Conservation (phyloP, 1,140 invertebrate genomes). For the Lineus longissimus region DNA sequence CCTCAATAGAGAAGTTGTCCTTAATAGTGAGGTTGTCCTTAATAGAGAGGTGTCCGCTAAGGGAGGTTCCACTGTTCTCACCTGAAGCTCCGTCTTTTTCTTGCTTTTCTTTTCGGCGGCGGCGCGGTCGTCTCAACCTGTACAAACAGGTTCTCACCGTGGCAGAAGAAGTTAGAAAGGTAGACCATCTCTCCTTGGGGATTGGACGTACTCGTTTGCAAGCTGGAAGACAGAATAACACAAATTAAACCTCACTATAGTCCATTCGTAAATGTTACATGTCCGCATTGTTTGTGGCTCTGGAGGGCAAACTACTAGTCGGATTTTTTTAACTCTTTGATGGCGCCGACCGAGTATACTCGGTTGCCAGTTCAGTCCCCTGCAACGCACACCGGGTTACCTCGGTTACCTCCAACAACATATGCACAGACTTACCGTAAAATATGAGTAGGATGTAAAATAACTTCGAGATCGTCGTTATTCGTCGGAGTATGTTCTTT, state of each 20-base stretch:
- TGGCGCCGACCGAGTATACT: too few species aligned
- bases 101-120: conserved; percentile 43
- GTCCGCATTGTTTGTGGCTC: too few species aligned
- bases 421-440: conserved; percentile 39
- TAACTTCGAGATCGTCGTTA: conserved; percentile 36
- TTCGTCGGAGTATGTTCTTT: conserved; percentile 27
- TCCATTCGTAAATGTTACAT: background rate
- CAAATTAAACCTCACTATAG: conserved; percentile 5
- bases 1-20: too few species aligned
- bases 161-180: conserved; percentile 59
- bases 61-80: too few species aligned
- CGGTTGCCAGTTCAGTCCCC: too few species aligned
- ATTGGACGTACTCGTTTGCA: conserved; percentile 55
- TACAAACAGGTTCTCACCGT: conserved; percentile 62
- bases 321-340: too few species aligned
- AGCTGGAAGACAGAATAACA: conserved; percentile 8
- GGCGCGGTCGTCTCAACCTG: conserved; percentile 65
- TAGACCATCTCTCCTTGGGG: conserved; percentile 58
- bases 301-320: too few species aligned
- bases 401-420: too few species aligned
- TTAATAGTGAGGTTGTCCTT: too few species aligned
- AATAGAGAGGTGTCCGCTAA: too few species aligned
- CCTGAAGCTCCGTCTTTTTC: conserved; percentile 39
- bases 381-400: too few species aligned
- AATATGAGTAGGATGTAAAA: conserved; percentile 37